Percentiles rank a stretch among this genome's conserved stretches.
Evolutionary conservation across 2,888 invertebrate species (phyloP).

Genomic region (Invenusta paracnida): DNA sequence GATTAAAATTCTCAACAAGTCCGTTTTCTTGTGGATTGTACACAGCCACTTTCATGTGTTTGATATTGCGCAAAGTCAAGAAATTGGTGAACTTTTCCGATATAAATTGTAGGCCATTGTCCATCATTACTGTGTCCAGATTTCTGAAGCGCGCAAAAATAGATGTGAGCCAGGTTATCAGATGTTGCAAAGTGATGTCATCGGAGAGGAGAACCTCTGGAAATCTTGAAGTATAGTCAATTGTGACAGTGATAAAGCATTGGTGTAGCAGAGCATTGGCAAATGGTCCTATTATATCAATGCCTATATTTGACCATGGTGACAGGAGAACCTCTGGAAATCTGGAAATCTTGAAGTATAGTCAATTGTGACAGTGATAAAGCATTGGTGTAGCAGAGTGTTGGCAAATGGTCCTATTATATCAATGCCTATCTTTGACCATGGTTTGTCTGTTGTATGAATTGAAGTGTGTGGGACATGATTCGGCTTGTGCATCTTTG

Average conservation of each 20-base stretch:
- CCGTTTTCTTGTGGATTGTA: conserved; percentile 39
- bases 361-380: neutral
- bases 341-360: conserved; percentile 7
- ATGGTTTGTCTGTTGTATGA: neutral
- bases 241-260: neutral
- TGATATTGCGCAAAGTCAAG: conserved; percentile 37
- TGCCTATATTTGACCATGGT: conserved; percentile 33
- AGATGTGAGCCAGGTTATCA: conserved; percentile 38
- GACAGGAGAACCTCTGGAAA: no score
- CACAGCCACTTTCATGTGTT: conserved; percentile 33
- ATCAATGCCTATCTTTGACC: conserved; percentile 30
- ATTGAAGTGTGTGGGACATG: neutral
- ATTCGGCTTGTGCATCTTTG: conserved; percentile 20
- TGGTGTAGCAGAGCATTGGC: neutral
- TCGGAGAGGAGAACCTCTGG: neutral
- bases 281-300: neutral
- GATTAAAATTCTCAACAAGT: conserved; percentile 42
- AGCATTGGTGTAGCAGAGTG: neutral
- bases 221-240: conserved; percentile 30
- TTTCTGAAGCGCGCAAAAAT: conserved; percentile 48
- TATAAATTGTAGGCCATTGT: conserved; percentile 50
- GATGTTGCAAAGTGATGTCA: neutral
- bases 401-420: neutral
- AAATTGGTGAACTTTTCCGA: conserved; percentile 48
- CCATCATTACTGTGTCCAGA: conserved; percentile 48